Evolutionary conservation across 2,113 vertebrate genomes (phyloP).

Genomic region (Cyphomyrus plagiostoma): DNA sequence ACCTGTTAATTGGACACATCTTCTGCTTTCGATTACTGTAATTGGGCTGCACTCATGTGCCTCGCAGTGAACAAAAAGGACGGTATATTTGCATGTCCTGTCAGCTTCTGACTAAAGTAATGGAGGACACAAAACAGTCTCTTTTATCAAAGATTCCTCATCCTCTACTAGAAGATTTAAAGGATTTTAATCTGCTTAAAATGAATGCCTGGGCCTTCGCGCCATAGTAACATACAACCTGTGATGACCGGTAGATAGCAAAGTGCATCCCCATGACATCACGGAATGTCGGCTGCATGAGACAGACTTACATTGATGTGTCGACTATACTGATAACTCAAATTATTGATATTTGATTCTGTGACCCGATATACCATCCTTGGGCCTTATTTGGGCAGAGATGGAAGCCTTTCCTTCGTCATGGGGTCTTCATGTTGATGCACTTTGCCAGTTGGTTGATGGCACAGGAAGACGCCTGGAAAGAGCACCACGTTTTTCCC

Average conservation of each 20-base stretch:
- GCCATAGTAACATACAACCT: conserved; percentile 23
- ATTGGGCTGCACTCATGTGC: conserved; percentile 44
- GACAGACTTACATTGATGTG: conserved; percentile 7
- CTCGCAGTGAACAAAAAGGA: conserved; percentile 35
- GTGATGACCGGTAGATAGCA: conserved; percentile 35
- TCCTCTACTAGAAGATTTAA: conserved; percentile 28
- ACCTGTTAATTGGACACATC: conserved; percentile 46
- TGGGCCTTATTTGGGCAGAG: not conserved
- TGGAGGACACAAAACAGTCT: conserved; percentile 17
- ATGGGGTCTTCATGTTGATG: not conserved
- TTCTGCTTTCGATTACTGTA: conserved; percentile 49
- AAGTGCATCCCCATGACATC: conserved; percentile 24
- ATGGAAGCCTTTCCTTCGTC: not conserved
- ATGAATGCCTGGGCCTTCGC: conserved; percentile 23
- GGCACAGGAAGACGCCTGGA: not conserved
- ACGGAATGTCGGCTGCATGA: not conserved
- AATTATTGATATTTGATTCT: not conserved
- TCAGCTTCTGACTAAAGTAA: conserved; percentile 23
- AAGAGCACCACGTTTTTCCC: not conserved
- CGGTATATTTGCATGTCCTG: conserved; percentile 34
- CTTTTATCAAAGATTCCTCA: conserved; percentile 25
- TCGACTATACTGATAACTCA: not conserved
- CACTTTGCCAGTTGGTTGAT: not conserved
- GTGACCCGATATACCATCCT: not conserved
- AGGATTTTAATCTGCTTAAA: conserved; percentile 32